Evolutionary conservation across 1,140 invertebrate species (phyloP), one percentile per base, ranked within the genome.

Genomic region (Drosophila mojavensis): DNA sequence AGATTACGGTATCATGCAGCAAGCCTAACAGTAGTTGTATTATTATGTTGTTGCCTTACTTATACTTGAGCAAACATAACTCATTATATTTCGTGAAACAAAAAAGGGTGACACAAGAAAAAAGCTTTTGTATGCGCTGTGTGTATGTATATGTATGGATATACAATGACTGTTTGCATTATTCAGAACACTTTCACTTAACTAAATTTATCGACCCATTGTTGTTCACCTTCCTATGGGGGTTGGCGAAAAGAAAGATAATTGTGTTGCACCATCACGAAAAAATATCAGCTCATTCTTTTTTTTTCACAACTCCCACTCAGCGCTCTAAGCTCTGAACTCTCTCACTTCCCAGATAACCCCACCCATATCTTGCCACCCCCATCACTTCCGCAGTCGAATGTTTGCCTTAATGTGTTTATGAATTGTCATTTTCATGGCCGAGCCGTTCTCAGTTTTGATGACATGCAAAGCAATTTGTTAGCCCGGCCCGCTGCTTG

Each of bases 401-500:
- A 80, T 84, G 78, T 80, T 77, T 84, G 68, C 63, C 36, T 61
- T 80, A 76, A 83, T 83, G 81, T 54, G 71, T 62, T 69, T 69
- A 62, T 74, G 81, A 79, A 79, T 79, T 79, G 76, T 68, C 76
- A 56, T 58, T 83, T 71, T 59, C 56, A 51, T 50, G 51, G 17
- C 71, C 56, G 17, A 65, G 54, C 53, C 41, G 50, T 36, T 54
- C 54, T 70, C 39, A 47, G 48, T 61, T 74, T 62, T 68, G 71
- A 68, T 68, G 71, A 62, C 64, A 74, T 56, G 71, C 65, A 68
- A 67, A 68, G 56, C 64, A 74, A 74, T 74, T 74, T 74, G 64
- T 62, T 73, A 41, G 53, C 36, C 65, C 65, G 24, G 26, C 68
- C 26, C 30, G 50, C 26, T 24, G 50, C 7, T 10, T 64, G 45